Evolutionary conservation across 1,140 invertebrate genomes (phyloP).

Genomic region (Galleria mellonella): DNA sequence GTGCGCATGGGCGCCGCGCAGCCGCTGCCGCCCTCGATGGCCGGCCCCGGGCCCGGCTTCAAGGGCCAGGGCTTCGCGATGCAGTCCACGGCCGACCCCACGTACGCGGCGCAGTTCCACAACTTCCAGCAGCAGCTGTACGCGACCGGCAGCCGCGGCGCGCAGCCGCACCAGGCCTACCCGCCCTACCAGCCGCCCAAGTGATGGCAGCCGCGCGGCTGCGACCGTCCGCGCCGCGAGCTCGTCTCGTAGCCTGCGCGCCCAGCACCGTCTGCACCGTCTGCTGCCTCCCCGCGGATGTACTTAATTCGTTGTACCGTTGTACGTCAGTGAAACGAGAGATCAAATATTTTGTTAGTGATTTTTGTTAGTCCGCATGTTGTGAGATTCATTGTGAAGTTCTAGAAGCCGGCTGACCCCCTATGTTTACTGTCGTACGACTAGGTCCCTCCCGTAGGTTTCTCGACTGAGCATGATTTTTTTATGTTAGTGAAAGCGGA

Average conservation of each 20-base stretch:
- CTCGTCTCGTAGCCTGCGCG: conserved; percentile 2
- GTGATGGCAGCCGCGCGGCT: conserved; percentile 38
- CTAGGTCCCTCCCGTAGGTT: not conserved
- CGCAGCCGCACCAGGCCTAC: conserved; percentile 59
- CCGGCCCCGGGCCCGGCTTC: conserved; percentile 81
- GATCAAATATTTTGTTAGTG: conserved; percentile 51
- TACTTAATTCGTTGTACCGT: conserved; percentile 14
- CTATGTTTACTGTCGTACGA: too few species aligned
- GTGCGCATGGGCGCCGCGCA: conserved; percentile 71
- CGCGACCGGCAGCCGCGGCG: conserved; percentile 86
- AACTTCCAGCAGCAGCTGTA: conserved; percentile 96
- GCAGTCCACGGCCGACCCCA: conserved; percentile 89
- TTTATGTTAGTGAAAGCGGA: conserved; percentile 44
- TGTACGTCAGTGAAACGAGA: conserved; percentile 29
- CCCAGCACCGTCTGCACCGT: conserved; percentile 12
- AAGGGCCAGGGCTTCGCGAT: conserved; percentile 88
- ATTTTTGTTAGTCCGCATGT: conserved; percentile 39
- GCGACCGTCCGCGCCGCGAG: not conserved
- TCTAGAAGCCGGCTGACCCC: not conserved
- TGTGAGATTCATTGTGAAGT: not conserved
- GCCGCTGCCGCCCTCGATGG: conserved; percentile 87
- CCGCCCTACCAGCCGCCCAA: conserved; percentile 62
- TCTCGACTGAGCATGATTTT: conserved; percentile 21
- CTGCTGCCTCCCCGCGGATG: not conserved
- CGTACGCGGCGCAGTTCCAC: conserved; percentile 95